Percentiles rank a stretch among this genome's conserved stretches.
phyloP scores from a whole-genome alignment of 1,140 invertebrate species.

The Lepidurus apus region DNA sequence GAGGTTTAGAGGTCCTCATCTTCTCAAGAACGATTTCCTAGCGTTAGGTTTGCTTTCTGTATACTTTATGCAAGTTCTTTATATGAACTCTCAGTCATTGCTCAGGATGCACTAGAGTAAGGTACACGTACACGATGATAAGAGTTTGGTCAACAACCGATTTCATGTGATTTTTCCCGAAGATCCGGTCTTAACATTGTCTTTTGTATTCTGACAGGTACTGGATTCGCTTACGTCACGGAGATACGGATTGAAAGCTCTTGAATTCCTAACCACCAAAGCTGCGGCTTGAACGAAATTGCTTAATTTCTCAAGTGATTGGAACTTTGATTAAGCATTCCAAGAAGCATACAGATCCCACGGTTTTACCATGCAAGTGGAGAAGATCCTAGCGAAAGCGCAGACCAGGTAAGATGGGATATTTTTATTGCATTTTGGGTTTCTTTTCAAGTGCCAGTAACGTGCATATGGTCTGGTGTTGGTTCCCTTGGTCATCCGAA shows the following conservation, averaged over 20 bases:
- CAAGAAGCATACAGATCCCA: not conserved
- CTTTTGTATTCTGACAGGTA: too few species aligned
- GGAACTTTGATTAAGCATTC: not conserved
- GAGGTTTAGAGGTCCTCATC: not conserved
- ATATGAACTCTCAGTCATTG: too few species aligned
- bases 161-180: too few species aligned
- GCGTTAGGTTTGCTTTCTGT: too few species aligned
- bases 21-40: not conserved
- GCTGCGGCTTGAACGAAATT: not conserved
- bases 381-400: slow-evolving; percentile 33
- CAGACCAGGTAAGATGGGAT: slow-evolving; percentile 30
- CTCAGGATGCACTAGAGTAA: too few species aligned
- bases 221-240: too few species aligned
- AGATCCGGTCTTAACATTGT: too few species aligned
- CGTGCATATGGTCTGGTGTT: slow-evolving; percentile 15
- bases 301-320: not conserved
- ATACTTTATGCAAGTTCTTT: too few species aligned
- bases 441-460: slow-evolving; percentile 9
- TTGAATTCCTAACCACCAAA: too few species aligned
- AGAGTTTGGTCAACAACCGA: too few species aligned
- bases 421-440: not conserved
- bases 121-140: too few species aligned
- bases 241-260: too few species aligned
- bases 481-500: slow-evolving; percentile 11
- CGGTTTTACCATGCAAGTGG: slow-evolving; percentile 29